Conservation (phyloP, 1,140 invertebrate genomes). For the Saccostrea echinata region DNA sequence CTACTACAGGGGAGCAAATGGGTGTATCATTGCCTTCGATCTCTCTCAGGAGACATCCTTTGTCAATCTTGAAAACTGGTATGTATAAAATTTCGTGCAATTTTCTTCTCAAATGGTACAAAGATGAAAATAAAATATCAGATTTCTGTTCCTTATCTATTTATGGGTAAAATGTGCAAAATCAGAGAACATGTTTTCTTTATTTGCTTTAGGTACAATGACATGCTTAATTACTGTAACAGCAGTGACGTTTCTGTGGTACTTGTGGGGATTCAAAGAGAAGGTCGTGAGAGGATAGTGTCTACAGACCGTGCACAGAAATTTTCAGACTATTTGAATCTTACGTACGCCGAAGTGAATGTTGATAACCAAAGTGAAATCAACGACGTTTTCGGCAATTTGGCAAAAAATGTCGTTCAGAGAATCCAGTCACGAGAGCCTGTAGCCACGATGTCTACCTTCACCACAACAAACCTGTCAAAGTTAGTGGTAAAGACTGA, state of each 20-base stretch:
- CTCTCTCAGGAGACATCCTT: conserved; percentile 63
- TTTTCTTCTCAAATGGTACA: not conserved
- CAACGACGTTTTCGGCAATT: conserved; percentile 48
- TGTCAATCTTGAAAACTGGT: conserved; percentile 66
- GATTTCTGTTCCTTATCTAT: too few relatives aligned
- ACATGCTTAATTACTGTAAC: not conserved
- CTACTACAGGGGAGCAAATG: conserved; percentile 72
- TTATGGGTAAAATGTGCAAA: too few relatives aligned
- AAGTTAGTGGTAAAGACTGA: not conserved
- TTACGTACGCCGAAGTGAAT: conserved; percentile 57
- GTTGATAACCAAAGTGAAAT: conserved; percentile 46
- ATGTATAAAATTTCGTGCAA: conserved; percentile 27
- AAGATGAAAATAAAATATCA: too few relatives aligned
- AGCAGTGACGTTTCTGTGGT: conserved; percentile 15
- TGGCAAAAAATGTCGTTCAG: conserved; percentile 50
- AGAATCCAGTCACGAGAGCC: not conserved
- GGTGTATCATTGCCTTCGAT: conserved; percentile 70
- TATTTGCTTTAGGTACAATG: not conserved
- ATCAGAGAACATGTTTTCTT: too few relatives aligned
- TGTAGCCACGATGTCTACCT: not conserved
- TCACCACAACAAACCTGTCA: not conserved
- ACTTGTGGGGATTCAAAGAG: conserved; percentile 53
- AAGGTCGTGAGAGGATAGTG: conserved; percentile 44
- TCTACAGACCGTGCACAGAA: conserved; percentile 49
- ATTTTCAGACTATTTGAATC: conserved; percentile 50